A percentile compares a stretch with the other conserved stretches of the same genome.
These are phyloP conservation scores for Atethmia centrago DNA, from an alignment of 2,888 invertebrate genomes.

Conservation along the genomic window DNA sequence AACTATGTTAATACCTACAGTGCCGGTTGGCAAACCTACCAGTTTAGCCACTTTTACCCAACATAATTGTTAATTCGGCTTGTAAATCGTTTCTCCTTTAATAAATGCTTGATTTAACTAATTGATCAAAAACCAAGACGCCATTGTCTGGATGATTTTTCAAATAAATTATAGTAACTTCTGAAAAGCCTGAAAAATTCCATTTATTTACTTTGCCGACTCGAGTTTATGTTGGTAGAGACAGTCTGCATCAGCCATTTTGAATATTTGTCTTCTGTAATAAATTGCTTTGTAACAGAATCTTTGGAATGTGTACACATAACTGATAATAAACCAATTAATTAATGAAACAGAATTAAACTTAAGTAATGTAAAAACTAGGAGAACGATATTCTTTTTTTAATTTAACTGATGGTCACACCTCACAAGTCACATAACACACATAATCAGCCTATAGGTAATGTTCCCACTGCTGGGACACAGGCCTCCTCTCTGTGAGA, in stretches of 20 bases:
- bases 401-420: not conserved
- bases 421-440: too few relatives aligned
- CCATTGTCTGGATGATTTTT: too few relatives aligned
- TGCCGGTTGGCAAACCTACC: not conserved
- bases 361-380: slow-evolving; percentile 18
- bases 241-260: too few relatives aligned
- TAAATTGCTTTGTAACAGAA: slow-evolving; percentile 25
- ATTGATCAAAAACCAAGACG: slow-evolving; percentile 15
- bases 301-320: slow-evolving; percentile 12
- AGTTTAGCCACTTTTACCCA: slow-evolving; percentile 31
- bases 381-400: not conserved
- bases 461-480: too few relatives aligned
- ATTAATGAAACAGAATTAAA: slow-evolving; percentile 17
- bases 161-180: not conserved
- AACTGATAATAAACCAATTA: slow-evolving; percentile 14
- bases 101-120: not conserved
- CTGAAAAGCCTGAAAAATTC: not conserved
- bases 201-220: slow-evolving; percentile 2
- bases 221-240: slow-evolving; percentile 1
- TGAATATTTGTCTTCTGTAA: slow-evolving; percentile 19
- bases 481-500: too few relatives aligned
- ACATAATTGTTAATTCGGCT: slow-evolving; percentile 11
- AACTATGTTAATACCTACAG: slow-evolving; percentile 29
- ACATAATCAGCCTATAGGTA: too few relatives aligned
- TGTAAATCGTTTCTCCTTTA: slow-evolving; percentile 27